Conservation (phyloP, 2,888 invertebrate genomes). For the Parelbella ahira region DNA sequence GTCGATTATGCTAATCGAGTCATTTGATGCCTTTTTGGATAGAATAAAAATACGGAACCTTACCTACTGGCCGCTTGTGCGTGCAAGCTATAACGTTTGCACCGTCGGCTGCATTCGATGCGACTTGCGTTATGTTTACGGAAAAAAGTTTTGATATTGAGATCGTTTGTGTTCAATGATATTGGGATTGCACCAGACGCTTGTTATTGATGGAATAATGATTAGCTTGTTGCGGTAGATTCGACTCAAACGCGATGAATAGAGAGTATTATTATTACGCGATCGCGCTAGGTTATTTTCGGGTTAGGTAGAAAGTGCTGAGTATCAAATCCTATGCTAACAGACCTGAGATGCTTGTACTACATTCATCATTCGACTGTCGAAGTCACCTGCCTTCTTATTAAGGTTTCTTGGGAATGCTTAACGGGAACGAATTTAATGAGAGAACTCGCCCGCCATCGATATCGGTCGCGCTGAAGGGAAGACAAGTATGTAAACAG, state of each 20-base stretch:
- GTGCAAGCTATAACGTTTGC: conserved; percentile 52
- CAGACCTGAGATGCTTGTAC: no score
- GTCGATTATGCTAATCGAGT: conserved; percentile 60
- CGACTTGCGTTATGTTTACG: conserved; percentile 57
- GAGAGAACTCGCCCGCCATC: conserved; percentile 54
- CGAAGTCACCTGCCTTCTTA: no score
- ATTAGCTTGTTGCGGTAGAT: conserved; percentile 35
- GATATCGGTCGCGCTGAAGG: conserved; percentile 64
- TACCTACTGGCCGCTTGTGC: conserved; percentile 27
- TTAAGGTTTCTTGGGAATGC: no score
- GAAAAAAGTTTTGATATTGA: conserved; percentile 45
- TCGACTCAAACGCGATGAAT: no score
- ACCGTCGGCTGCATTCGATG: conserved; percentile 28
- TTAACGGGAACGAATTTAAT: conserved; percentile 51
- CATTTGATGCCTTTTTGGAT: conserved; percentile 61
- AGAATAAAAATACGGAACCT: conserved; percentile 44
- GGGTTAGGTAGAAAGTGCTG: no score
- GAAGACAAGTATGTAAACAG: conserved; percentile 71
- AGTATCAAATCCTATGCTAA: no score
- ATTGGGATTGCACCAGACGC: conserved; percentile 32
- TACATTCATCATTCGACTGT: no score
- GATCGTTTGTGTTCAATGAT: conserved; percentile 24
- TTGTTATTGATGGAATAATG: conserved; percentile 29
- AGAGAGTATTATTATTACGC: no score
- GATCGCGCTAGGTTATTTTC: no score